Percentiles rank a stretch among this genome's conserved stretches.
Conservation (phyloP, 2,797 vertebrate species). For the Craterocephalus amniculus region DNA sequence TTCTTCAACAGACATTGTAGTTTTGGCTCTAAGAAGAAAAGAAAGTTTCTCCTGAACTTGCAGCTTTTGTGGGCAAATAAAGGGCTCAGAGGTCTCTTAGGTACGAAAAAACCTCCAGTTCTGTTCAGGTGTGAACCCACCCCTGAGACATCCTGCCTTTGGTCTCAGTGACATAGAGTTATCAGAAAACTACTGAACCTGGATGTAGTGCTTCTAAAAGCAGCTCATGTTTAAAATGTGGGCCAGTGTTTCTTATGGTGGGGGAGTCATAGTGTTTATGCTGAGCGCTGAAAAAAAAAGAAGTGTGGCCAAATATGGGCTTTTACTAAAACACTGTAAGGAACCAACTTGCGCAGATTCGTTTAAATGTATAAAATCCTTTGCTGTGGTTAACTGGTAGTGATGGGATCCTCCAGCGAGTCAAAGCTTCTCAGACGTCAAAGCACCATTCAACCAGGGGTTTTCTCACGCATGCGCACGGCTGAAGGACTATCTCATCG, state of each 20-base stretch:
- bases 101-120: neutral
- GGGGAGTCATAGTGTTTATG: neutral
- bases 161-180: slow-evolving; percentile 12
- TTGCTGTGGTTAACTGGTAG: slow-evolving; percentile 17
- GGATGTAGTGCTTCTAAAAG: neutral
- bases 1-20: slow-evolving; percentile 9
- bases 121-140: neutral
- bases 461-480: slow-evolving; percentile 80
- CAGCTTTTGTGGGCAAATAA: neutral
- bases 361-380: slow-evolving; percentile 9
- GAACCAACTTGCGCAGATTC: neutral
- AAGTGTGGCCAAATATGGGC: no score
- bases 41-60: neutral
- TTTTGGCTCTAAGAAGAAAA: neutral
- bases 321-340: neutral
- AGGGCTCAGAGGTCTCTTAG: neutral
- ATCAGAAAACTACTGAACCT: neutral
- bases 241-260: neutral
- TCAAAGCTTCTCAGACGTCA: slow-evolving; percentile 69
- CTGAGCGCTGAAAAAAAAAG: neutral
- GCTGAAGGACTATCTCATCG: slow-evolving; percentile 64
- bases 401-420: slow-evolving; percentile 67
- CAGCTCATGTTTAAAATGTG: neutral
- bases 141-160: neutral
- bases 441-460: slow-evolving; percentile 67